Conservation (phyloP, 2,797 vertebrate species). For the Octomys mimax region DNA sequence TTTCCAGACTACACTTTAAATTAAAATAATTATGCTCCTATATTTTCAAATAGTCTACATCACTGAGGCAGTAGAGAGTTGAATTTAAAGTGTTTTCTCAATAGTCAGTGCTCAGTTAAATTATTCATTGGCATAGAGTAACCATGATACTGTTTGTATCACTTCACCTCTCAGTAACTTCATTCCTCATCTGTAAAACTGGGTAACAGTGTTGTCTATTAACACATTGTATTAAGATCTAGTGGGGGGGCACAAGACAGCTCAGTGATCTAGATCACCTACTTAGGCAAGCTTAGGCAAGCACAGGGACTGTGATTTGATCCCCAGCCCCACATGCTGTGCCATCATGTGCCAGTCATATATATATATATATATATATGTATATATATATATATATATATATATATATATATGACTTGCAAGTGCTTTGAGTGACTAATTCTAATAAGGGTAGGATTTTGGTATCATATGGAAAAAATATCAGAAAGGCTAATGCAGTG, state of each 20-base stretch:
- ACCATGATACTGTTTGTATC: neutral
- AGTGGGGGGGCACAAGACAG: no score
- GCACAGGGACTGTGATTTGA: no score
- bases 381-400: neutral
- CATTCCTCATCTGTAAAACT: neutral
- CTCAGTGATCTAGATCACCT: no score
- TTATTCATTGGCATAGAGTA: neutral
- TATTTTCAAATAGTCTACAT: neutral
- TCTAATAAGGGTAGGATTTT: neutral
- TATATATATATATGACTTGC: neutral
- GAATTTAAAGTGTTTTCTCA: neutral
- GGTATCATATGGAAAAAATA: neutral
- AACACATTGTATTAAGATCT: neutral
- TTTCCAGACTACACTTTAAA: conserved; percentile 6
- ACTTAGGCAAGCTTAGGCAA: no score
- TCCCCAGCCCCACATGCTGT: no score
- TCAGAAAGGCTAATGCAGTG: neutral
- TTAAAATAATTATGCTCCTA: neutral
- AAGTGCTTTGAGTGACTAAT: neutral
- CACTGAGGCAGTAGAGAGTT: neutral
- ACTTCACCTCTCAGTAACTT: neutral
- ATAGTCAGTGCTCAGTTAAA: neutral
- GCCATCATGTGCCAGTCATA: no score
- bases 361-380: no score
- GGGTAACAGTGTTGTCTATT: neutral